phyloP scores from a whole-genome alignment of 1,140 invertebrate species.

The Nixonia krombeini region DNA sequence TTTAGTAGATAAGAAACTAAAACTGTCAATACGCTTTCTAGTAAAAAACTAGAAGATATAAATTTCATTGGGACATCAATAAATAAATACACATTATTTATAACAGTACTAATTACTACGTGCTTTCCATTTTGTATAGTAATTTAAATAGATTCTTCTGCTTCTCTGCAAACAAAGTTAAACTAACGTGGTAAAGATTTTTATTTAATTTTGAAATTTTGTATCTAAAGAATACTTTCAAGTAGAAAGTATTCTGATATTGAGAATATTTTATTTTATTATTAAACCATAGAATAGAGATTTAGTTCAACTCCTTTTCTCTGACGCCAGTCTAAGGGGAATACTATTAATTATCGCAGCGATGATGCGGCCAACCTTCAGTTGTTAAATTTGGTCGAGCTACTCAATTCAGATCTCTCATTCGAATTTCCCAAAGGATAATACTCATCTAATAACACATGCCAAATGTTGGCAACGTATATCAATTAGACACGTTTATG shows the following conservation, averaged over 20 bases:
- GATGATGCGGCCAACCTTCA: slow-evolving; percentile 34
- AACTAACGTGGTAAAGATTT: not conserved
- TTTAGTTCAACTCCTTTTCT: slow-evolving; percentile 31
- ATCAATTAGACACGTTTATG: too few relatives aligned
- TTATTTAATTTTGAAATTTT: not conserved
- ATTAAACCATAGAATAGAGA: slow-evolving; percentile 28
- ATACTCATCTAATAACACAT: slow-evolving; percentile 39
- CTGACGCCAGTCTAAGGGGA: slow-evolving; percentile 30
- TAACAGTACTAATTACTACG: too few relatives aligned
- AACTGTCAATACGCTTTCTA: too few relatives aligned
- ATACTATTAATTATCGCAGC: slow-evolving; percentile 48
- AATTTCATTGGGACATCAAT: too few relatives aligned
- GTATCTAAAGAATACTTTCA: slow-evolving; percentile 1
- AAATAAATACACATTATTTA: too few relatives aligned
- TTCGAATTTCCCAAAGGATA: slow-evolving; percentile 47
- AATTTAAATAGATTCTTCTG: too few relatives aligned
- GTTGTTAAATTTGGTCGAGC: slow-evolving; percentile 39
- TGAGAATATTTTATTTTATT: slow-evolving; percentile 23
- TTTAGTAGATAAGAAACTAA: too few relatives aligned
- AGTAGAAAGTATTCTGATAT: slow-evolving; percentile 16
- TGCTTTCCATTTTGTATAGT: too few relatives aligned
- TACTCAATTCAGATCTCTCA: slow-evolving; percentile 35
- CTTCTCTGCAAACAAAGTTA: not conserved
- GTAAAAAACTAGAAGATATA: too few relatives aligned
- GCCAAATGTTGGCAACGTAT: slow-evolving; percentile 12